Evolutionary conservation across 2,113 vertebrate species (phyloP), one percentile per base, ranked within the genome.

Genomic region (Oxygymnocypris stewartii): DNA sequence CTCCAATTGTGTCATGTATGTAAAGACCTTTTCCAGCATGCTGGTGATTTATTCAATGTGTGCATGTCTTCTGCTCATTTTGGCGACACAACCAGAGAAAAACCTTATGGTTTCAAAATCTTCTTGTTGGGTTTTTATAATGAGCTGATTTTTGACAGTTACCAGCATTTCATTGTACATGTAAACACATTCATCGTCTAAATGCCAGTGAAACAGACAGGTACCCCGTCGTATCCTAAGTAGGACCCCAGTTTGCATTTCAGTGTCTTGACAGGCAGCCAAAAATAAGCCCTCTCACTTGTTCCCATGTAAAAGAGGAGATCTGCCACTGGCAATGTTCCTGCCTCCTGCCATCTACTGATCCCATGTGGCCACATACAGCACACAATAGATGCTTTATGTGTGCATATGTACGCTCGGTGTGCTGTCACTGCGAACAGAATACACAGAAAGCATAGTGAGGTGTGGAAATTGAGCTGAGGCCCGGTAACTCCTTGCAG

Each of bases 241-340:
- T 79, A 86, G 87, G 80, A 74, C 80, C 85, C 28, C 59, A 31
- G 40, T 74, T 47, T 25, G 49, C 16, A 75, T 42, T 54, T 40
- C 13, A 74, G 31, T 59, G 82, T 18, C 71, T 78, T 82, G 74
- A 84, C 9, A 88, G 86, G 89, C 81, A 79, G 84, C 85, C 82
- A 90, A 79, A 69, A 88, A 87, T 78, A 91, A 93, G 90, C 86
- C 87, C 88, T 84, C 49, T 86, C 87, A 74, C 81, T 86, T 89
- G 91, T 90, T 90, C 85, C 69, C 87, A 85, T 14, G 67, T 87
- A 91, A 86, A 85, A 91, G 88, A 59, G 91, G 90, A 67, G 74
- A 9, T 74, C 80, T 81, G 61, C 86, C 80, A 79, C 79, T 87
- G 73, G 13, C n/a, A 57, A 16, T 79, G 47, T 31, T 57, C 40